A percentile compares a stretch with the other conserved stretches of the same genome.
Evolutionary conservation across 2,797 vertebrate species (phyloP).

Genomic region (Acanthopagrus latus): DNA sequence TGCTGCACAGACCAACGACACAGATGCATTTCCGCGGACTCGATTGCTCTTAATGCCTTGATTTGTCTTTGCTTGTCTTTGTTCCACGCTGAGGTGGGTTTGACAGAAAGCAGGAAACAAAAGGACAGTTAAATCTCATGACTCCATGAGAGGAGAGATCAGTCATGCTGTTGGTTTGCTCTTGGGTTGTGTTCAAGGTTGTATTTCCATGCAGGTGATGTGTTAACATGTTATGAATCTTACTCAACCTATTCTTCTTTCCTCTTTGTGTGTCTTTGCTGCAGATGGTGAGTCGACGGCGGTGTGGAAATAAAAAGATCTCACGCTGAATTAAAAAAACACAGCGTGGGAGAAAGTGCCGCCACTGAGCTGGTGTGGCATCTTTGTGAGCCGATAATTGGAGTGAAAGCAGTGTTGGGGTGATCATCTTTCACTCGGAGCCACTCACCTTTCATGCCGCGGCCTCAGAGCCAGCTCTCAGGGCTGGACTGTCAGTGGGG

Average conservation of each 20-base stretch:
- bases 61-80: conserved; percentile 22
- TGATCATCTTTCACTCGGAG: conserved; percentile 83
- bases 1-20: conserved; percentile 2
- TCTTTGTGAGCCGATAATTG: conserved; percentile 74
- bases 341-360: conserved; percentile 75
- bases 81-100: neutral
- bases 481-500: conserved; percentile 63
- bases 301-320: conserved; percentile 71
- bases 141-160: neutral
- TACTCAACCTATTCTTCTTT: conserved; percentile 50
- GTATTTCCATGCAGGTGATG: conserved; percentile 8
- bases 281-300: conserved; percentile 81
- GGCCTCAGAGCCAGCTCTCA: conserved; percentile 64
- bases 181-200: neutral
- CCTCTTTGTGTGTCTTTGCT: conserved; percentile 64
- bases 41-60: conserved; percentile 26
- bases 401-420: conserved; percentile 67
- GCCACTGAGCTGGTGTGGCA: conserved; percentile 57
- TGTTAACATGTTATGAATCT: conserved; percentile 30
- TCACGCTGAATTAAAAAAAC: conserved; percentile 51
- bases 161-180: neutral
- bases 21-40: conserved; percentile 6
- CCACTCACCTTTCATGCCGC: conserved; percentile 78
- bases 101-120: conserved; percentile 3
- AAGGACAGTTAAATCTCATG: neutral